Conservation (phyloP, 2,888 invertebrate genomes). For the Eustalomyia histrio region DNA sequence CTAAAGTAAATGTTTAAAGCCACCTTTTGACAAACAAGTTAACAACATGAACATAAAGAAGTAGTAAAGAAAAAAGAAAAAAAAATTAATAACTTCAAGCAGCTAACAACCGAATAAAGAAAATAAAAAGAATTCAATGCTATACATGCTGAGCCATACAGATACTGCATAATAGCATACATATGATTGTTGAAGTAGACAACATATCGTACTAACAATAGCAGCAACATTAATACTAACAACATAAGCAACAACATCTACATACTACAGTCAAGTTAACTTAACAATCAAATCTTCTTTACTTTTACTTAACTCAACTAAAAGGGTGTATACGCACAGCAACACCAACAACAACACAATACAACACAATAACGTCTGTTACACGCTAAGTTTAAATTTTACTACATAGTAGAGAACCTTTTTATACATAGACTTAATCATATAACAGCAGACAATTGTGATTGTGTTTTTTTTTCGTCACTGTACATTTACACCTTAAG, state of each 20-base stretch:
- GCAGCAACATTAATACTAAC: not conserved
- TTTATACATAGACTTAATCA: not conserved
- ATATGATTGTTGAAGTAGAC: not conserved
- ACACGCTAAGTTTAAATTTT: too few species aligned
- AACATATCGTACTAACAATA: not conserved
- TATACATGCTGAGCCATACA: not conserved
- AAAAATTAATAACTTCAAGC: not conserved
- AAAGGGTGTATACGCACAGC: not conserved
- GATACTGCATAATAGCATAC: slow-evolving; percentile 1
- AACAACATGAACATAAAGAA: not conserved
- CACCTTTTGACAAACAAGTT: not conserved
- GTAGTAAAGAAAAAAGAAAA: not conserved
- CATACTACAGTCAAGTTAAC: slow-evolving; percentile 17
- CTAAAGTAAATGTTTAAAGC: slow-evolving; percentile 3
- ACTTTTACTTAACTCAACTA: slow-evolving; percentile 19
- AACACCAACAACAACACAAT: not conserved
- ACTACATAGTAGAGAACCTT: not conserved
- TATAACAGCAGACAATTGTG: not conserved
- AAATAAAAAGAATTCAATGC: not conserved
- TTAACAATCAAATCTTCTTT: slow-evolving; percentile 4
- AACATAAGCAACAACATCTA: slow-evolving; percentile 1
- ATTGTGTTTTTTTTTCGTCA: not conserved
- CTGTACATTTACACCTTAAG: not conserved
- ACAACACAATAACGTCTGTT: not conserved
- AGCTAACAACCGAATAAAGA: not conserved